Conservation (phyloP, 1,140 invertebrate genomes). For the Drosophila saltans region DNA sequence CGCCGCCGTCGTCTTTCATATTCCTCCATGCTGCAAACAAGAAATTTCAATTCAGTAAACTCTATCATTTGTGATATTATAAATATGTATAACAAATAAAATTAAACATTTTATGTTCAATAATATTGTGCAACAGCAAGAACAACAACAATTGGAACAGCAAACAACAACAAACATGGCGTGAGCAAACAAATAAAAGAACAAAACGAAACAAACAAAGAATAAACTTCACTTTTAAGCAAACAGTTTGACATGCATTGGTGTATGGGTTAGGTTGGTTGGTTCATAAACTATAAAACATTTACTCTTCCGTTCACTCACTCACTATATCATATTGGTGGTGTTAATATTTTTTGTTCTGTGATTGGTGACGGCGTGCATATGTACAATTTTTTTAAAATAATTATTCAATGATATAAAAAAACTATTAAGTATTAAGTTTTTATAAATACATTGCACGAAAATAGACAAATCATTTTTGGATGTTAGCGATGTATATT, state of each 20-base stretch:
- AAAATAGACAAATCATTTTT: no score
- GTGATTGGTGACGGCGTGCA: no score
- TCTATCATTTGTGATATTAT: not conserved
- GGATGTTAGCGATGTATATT: no score
- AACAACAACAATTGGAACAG: constrained; percentile 46
- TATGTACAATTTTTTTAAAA: no score
- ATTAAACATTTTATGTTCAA: not conserved
- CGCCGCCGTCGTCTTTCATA: constrained; percentile 86
- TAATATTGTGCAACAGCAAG: constrained; percentile 29
- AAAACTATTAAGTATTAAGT: no score
- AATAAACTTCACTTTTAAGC: constrained; percentile 19
- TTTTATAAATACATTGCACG: no score
- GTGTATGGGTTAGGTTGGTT: not conserved
- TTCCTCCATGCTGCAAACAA: constrained; percentile 87
- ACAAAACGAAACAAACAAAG: not conserved
- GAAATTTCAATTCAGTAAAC: not conserved
- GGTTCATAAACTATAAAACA: no score
- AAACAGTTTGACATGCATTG: constrained; percentile 65
- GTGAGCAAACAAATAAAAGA: constrained; percentile 38
- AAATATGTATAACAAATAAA: not conserved
- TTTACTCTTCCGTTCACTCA: not conserved
- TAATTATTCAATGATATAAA: no score
- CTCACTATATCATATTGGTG: constrained; percentile 16
- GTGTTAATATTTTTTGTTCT: no score
- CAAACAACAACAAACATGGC: constrained; percentile 65